These are phyloP conservation scores for Nyctereutes procyonoides DNA, from an alignment of 2,113 vertebrate species.

Conservation along the genomic window DNA sequence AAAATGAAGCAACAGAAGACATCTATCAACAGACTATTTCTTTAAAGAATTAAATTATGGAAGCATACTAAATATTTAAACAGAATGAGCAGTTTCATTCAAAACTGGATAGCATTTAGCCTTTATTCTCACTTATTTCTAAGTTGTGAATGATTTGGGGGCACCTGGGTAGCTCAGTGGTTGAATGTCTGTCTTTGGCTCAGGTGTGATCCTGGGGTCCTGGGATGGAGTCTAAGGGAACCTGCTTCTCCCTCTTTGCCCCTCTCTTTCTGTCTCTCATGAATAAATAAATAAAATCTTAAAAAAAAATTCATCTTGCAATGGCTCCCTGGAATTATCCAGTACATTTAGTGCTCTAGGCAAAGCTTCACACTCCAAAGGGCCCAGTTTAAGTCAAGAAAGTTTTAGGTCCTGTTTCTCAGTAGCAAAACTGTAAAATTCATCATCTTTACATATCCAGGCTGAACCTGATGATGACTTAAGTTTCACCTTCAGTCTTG, in stretches of 20 bases:
- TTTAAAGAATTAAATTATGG: conserved; percentile 33
- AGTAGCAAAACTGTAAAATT: background rate
- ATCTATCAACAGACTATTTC: background rate
- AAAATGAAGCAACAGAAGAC: background rate
- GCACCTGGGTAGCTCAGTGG: no score
- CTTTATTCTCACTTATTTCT: background rate
- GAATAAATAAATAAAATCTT: no score
- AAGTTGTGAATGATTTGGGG: background rate
- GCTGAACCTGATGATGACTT: conserved; percentile 4
- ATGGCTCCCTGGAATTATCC: background rate
- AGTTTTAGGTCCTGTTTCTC: conserved; percentile 33
- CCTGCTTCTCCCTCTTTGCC: no score
- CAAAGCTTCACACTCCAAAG: conserved; percentile 6
- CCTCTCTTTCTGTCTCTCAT: no score
- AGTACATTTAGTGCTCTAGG: background rate
- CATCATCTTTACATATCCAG: conserved; percentile 44
- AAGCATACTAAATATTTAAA: background rate
- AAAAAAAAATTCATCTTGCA: background rate
- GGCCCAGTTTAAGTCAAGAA: conserved; percentile 36
- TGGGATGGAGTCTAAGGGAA: no score
- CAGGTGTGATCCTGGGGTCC: no score
- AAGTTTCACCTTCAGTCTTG: conserved; percentile 62
- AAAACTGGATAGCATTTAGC: background rate
- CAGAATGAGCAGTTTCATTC: background rate
- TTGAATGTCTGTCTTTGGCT: no score